phyloP scores from a whole-genome alignment of 2,888 invertebrate species.

The Folsomia candida region DNA sequence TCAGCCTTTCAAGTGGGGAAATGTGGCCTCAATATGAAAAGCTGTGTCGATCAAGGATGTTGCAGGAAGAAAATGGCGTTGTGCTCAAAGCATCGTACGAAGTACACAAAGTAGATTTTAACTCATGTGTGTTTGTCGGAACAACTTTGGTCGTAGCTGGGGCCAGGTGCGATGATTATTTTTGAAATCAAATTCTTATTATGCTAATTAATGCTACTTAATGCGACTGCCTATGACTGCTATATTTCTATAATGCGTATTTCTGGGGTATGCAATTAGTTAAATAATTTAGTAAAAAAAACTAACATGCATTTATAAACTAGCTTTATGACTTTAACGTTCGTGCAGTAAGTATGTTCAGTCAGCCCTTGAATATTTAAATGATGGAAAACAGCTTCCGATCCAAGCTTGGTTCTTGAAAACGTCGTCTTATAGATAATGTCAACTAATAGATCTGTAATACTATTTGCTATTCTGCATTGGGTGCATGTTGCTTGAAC shows the following conservation, averaged over 20 bases:
- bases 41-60: constrained; percentile 48
- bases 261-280: too few species aligned
- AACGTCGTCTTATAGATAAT: too few species aligned
- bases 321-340: too few species aligned
- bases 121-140: constrained; percentile 46
- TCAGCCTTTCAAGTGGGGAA: constrained; percentile 42
- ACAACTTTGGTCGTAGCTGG: constrained; percentile 43
- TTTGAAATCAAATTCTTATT: too few species aligned
- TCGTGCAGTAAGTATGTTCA: too few species aligned
- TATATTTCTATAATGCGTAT: constrained; percentile 15
- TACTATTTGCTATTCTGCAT: too few species aligned
- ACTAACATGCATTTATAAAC: too few species aligned
- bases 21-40: constrained; percentile 50
- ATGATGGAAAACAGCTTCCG: too few species aligned
- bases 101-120: constrained; percentile 49
- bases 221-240: constrained; percentile 13
- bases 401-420: too few species aligned
- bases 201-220: constrained; percentile 3
- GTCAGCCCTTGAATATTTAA: too few species aligned
- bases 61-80: constrained; percentile 50
- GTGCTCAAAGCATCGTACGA: constrained; percentile 40
- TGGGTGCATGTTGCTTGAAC: constrained; percentile 44
- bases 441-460: too few species aligned
- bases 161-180: constrained; percentile 42
- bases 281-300: too few species aligned